These are phyloP conservation scores for Rhinatrema bivittatum DNA, from an alignment of 2,797 vertebrate genomes.

Conservation along the genomic window DNA sequence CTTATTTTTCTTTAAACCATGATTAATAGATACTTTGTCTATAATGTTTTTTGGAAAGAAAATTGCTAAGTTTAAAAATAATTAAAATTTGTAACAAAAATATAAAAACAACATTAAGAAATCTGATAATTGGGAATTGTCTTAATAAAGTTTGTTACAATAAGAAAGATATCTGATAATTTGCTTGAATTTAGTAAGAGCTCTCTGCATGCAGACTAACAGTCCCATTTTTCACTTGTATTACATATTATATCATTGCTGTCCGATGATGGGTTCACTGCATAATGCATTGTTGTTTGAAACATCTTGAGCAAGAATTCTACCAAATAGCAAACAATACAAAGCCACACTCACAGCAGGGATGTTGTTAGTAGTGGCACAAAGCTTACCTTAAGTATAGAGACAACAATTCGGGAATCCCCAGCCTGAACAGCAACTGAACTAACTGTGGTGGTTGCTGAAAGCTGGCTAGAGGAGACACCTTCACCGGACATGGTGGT, in stretches of 20 bases:
- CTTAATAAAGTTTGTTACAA: neutral
- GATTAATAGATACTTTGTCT: no score
- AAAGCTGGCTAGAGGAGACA: slow-evolving; percentile 27
- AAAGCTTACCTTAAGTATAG: slow-evolving; percentile 76
- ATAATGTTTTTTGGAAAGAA: neutral
- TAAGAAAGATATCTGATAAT: neutral
- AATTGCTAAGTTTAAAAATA: no score
- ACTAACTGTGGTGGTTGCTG: slow-evolving; percentile 74
- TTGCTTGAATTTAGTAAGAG: slow-evolving; percentile 1
- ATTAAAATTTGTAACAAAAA: no score
- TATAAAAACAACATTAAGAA: no score
- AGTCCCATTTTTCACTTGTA: no score
- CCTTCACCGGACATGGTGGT: slow-evolving; percentile 50
- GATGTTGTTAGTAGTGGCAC: no score
- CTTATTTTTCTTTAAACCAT: no score
- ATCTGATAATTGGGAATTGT: no score
- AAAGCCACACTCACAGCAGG: no score
- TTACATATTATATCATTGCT: neutral
- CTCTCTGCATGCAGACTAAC: neutral
- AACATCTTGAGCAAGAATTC: neutral
- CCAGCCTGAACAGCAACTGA: slow-evolving; percentile 82
- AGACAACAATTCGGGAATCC: slow-evolving; percentile 66
- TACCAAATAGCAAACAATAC: neutral
- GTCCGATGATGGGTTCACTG: neutral
- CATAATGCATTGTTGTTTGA: neutral